Percentiles rank a stretch among this genome's conserved stretches.
Evolutionary conservation across 37 sponge, comb jelly and placozoan species (phyloP).

Genomic region (Dysidea cf. avara): DNA sequence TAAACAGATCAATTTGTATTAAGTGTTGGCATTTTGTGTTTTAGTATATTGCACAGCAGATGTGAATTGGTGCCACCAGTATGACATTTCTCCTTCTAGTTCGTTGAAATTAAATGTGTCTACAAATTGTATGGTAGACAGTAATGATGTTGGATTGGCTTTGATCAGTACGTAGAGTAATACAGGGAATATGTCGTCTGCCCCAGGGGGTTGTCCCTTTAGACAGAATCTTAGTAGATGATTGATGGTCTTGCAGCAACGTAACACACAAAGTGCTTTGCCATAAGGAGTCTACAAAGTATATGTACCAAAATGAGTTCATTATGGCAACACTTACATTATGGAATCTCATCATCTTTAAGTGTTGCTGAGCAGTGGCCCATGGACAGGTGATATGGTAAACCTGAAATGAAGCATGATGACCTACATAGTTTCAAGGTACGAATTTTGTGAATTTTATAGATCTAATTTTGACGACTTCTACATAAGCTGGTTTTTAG

Average conservation of each 20-base stretch:
- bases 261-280: conserved; percentile 75
- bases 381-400: conserved; percentile 78
- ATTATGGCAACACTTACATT: conserved; percentile 30
- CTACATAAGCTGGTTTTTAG: too few species aligned
- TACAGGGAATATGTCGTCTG: conserved; percentile 91
- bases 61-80: conserved; percentile 92
- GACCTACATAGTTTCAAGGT: too few species aligned
- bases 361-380: conserved; percentile 61
- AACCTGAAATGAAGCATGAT: conserved; percentile 36
- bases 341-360: conserved; percentile 41
- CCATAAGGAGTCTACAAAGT: conserved; percentile 66
- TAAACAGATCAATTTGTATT: too few species aligned
- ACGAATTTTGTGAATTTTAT: too few species aligned
- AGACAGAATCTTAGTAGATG: conserved; percentile 63
- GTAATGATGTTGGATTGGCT: conserved; percentile 85
- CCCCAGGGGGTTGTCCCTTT: conserved; percentile 73
- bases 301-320: background rate
- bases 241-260: conserved; percentile 70
- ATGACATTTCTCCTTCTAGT: conserved; percentile 72
- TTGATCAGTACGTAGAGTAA: conserved; percentile 83
- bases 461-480: too few species aligned
- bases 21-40: conserved; percentile 58
- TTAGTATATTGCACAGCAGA: conserved; percentile 85
- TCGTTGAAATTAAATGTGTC: conserved; percentile 54
- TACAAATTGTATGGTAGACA: conserved; percentile 83